Base-by-base conservation (phyloP, 1,140 invertebrate genomes). In the Drosophila pandora region DNA sequence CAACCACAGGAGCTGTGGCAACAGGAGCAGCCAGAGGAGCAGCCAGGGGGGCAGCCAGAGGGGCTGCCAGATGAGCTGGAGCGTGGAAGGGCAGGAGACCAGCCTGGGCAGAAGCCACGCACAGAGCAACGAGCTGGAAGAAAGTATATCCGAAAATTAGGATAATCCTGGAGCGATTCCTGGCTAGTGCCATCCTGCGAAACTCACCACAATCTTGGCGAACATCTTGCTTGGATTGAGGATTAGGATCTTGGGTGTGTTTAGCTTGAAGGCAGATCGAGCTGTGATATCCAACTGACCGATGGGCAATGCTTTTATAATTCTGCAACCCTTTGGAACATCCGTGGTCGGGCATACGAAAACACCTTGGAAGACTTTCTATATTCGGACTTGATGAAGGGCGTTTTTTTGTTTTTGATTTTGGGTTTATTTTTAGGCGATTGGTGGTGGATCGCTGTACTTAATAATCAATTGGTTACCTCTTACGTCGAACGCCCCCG, bases 21-120 rank as follows among this genome's bases (percentile, higher is more conserved):
- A 87, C 57, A 10, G 58, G 58, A 13, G 92, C 78, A 10, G 90
- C 81, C 12, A 79, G 58, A 30, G 61, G 71, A 17, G 76, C 71
- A 34, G 79, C 91, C 10, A 78, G 28, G 7, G 78, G 79, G 12
- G 65, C 70, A 28, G 73, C 62, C 13, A 69, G 34, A 0, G 76
- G 63, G 13, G 80, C 76, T 13, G 55, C 82, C 2, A 85, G 67
- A 0, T 84, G 69, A 60, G 78, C 79, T 52, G 91, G 61, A 39
- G 41, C 80, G 73, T 57, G 64, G 67, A 61, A 75, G n/a, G 76
- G 85, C 10, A 81, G 61, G n/a, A 89, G 60, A 52, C 70, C 75
- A 56, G 89, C 88, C 32, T 84, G 89, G 12, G 92, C 92, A 58
- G 91, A 76, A 10, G 77, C 83, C 50, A 90, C 80, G 70, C 81